These are phyloP conservation scores for Cnemophilus loriae DNA, from an alignment of 2,113 vertebrate genomes.

Conservation along the genomic window DNA sequence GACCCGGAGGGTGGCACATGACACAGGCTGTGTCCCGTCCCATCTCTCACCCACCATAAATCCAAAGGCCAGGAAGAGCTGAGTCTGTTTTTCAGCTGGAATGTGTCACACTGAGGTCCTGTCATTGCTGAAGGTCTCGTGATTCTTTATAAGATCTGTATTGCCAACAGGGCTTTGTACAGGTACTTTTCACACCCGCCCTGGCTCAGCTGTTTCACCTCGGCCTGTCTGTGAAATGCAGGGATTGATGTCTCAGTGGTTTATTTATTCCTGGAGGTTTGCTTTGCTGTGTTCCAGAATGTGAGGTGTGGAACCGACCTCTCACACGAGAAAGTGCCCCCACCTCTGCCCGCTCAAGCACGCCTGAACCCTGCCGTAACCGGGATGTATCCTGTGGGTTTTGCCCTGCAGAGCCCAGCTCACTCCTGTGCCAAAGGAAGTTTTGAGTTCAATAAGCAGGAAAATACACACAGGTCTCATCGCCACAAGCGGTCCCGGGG, in stretches of 20 bases:
- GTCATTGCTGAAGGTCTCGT: background rate
- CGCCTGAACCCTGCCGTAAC: background rate
- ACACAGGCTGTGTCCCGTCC: accelerated
- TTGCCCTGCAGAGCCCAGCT: background rate
- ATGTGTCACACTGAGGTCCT: background rate
- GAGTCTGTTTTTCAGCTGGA: background rate
- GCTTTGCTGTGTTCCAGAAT: background rate
- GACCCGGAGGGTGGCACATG: accelerated
- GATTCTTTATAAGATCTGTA: background rate
- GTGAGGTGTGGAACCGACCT: background rate
- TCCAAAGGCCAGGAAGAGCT: background rate
- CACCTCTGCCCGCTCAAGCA: accelerated
- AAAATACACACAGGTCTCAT: background rate
- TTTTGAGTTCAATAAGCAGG: background rate
- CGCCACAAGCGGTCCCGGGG: background rate
- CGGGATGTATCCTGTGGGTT: background rate
- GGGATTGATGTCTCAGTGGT: background rate
- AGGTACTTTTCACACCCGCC: background rate
- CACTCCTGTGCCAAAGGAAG: background rate
- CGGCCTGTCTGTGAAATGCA: background rate
- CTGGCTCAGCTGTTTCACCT: background rate
- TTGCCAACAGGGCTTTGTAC: background rate
- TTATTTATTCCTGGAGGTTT: background rate
- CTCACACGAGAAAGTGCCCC: background rate
- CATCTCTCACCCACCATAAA: background rate